phyloP scores from a whole-genome alignment of 2,113 vertebrate genomes.

The Eulacestoma nigropectus region DNA sequence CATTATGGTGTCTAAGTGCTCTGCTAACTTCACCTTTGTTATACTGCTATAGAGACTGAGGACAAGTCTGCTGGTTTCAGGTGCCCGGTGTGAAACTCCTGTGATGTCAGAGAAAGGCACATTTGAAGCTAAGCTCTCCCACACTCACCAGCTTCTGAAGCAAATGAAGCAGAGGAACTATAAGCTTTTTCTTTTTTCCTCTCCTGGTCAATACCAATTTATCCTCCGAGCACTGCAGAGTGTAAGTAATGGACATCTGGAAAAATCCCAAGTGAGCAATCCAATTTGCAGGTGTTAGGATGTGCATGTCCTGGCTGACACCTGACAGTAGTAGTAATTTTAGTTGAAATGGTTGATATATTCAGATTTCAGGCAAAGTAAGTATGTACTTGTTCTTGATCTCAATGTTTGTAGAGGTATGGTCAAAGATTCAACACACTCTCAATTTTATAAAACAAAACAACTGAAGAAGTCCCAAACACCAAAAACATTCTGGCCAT shows the following conservation, averaged over 20 bases:
- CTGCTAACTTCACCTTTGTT: neutral
- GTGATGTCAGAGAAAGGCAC: neutral
- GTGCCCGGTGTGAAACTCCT: neutral
- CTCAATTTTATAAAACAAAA: neutral
- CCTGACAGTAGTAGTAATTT: neutral
- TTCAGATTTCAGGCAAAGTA: neutral
- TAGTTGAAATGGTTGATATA: neutral
- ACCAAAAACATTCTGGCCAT: neutral
- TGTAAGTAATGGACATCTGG: neutral
- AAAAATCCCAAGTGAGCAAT: neutral
- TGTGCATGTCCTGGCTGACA: neutral
- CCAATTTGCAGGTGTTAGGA: neutral
- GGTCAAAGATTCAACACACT: neutral
- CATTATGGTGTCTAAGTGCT: neutral
- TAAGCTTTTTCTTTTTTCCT: neutral
- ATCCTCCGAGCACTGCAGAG: neutral
- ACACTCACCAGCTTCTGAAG: neutral
- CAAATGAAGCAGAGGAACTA: neutral
- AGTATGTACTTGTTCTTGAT: neutral
- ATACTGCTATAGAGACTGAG: neutral
- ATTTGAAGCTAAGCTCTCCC: neutral
- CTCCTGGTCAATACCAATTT: neutral
- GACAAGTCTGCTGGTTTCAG: neutral
- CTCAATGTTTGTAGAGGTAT: neutral
- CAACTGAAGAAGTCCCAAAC: neutral